phyloP scores from a whole-genome alignment of 2,113 vertebrate species.

The Larimichthys crocea region DNA sequence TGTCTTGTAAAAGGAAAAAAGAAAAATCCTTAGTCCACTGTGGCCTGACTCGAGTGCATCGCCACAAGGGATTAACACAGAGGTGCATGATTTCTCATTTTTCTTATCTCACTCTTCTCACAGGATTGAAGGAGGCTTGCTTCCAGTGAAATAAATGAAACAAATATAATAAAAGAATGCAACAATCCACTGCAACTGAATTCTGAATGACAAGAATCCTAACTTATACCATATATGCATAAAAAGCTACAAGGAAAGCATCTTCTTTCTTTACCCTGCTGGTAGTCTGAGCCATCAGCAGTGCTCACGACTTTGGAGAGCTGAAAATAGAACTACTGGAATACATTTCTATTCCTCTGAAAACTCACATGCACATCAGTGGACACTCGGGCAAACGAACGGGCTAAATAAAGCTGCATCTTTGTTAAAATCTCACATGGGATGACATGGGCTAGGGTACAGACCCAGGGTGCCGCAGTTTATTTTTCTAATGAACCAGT shows the following conservation, averaged over 20 bases:
- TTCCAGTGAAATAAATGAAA: slow-evolving; percentile 20
- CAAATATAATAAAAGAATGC: background rate
- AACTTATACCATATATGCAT: background rate
- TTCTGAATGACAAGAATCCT: slow-evolving; percentile 7
- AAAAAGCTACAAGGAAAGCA: background rate
- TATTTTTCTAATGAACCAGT: slow-evolving; percentile 7
- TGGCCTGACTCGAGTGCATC: background rate
- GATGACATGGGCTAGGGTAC: background rate
- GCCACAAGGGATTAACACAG: slow-evolving; percentile 22
- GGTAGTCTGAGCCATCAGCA: background rate
- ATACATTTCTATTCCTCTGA: background rate
- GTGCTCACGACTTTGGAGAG: slow-evolving; percentile 11
- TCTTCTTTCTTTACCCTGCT: slow-evolving; percentile 18
- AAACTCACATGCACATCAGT: slow-evolving; percentile 16
- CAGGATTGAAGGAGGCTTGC: slow-evolving; percentile 8
- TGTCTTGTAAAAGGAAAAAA: background rate
- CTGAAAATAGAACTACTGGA: slow-evolving; percentile 34
- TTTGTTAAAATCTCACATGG: slow-evolving; percentile 8
- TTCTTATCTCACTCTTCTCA: slow-evolving; percentile 35
- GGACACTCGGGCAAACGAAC: slow-evolving; percentile 7
- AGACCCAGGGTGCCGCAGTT: background rate
- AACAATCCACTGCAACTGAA: slow-evolving; percentile 21
- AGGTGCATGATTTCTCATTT: slow-evolving; percentile 30
- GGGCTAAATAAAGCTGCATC: background rate
- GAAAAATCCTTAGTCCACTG: slow-evolving; percentile 19